Conservation (phyloP, 2,797 vertebrate species). For the Gallirallus australis region DNA sequence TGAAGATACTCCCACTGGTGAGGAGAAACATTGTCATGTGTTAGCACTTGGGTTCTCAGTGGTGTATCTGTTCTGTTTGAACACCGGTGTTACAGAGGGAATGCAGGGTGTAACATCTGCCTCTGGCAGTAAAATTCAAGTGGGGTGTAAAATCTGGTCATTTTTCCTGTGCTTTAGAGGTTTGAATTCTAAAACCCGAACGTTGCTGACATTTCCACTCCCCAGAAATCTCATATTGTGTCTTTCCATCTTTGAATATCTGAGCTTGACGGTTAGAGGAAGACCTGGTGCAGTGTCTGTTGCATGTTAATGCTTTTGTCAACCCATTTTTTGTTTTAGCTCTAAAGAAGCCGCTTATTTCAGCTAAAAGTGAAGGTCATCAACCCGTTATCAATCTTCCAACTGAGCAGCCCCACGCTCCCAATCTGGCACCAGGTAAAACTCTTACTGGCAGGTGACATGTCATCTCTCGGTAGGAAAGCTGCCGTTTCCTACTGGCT, state of each 20-base stretch:
- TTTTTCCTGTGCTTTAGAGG: background rate
- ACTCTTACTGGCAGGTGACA: background rate
- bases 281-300: background rate
- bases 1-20: constrained; percentile 86
- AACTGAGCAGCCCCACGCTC: constrained; percentile 72
- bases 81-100: background rate
- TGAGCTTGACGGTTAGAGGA: background rate
- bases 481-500: background rate
- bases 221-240: background rate
- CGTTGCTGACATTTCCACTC: background rate
- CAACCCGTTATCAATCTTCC: constrained; percentile 56
- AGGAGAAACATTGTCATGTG: constrained; percentile 2
- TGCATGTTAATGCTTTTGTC: constrained; percentile 33
- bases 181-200: background rate
- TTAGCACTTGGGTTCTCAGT: background rate
- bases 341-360: constrained; percentile 77
- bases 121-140: background rate
- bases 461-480: background rate
- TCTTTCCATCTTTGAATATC: background rate
- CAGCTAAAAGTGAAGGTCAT: constrained; percentile 65
- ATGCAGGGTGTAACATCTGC: background rate
- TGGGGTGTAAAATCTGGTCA: background rate
- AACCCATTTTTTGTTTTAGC: constrained; percentile 62
- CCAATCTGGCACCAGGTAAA: constrained; percentile 76
- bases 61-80: background rate